phyloP scores from a whole-genome alignment of 2,888 invertebrate species.

The Melanostoma mellinum region DNA sequence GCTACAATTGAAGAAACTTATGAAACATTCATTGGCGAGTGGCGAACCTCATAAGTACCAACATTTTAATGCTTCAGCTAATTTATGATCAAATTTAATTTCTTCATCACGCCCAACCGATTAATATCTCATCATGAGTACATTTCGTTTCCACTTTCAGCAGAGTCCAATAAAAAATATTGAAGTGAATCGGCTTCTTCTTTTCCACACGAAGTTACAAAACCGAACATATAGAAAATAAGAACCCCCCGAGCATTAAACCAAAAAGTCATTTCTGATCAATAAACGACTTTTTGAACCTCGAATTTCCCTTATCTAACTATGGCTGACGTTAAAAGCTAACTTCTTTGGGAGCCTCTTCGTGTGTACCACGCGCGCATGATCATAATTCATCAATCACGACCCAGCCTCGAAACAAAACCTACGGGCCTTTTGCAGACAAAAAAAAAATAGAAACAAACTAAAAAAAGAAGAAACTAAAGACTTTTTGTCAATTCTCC shows the following conservation, averaged over 20 bases:
- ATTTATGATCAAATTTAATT: conserved; percentile 38
- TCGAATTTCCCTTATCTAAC: conserved; percentile 37
- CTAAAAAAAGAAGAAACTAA: too few relatives aligned
- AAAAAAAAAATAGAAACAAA: background rate
- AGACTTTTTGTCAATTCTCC: conserved; percentile 53
- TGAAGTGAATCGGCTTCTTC: conserved; percentile 42
- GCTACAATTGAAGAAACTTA: too few relatives aligned
- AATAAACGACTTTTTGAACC: conserved; percentile 52
- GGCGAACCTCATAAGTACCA: too few relatives aligned
- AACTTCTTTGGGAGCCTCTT: conserved; percentile 44
- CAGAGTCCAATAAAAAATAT: conserved; percentile 49
- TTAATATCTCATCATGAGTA: conserved; percentile 66
- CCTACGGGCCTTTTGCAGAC: background rate
- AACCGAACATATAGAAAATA: background rate
- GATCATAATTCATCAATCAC: conserved; percentile 66
- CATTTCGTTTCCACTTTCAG: conserved; percentile 39
- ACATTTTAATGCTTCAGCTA: conserved; percentile 2
- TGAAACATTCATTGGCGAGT: too few relatives aligned
- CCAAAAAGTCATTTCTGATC: conserved; percentile 43
- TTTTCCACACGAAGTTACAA: conserved; percentile 24
- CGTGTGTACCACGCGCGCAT: conserved; percentile 36
- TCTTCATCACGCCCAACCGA: conserved; percentile 56
- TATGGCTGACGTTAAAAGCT: conserved; percentile 7
- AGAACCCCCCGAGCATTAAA: conserved; percentile 15
- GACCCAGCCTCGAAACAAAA: conserved; percentile 34